phyloP scores from a whole-genome alignment of 2,113 vertebrate genomes.

The Rhegmatorhina hoffmannsi region DNA sequence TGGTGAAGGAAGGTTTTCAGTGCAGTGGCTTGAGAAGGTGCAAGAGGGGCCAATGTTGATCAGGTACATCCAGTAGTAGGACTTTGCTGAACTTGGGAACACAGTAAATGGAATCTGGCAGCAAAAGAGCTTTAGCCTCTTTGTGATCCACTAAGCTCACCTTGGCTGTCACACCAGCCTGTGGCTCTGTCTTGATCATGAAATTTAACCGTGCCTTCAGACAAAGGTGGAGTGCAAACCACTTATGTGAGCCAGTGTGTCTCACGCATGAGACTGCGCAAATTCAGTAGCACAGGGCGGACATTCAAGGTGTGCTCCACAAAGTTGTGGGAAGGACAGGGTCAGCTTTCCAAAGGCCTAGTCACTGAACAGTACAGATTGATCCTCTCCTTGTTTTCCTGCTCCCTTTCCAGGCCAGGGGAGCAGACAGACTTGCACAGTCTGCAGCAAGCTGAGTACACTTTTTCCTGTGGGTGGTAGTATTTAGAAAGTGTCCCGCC shows the following conservation, averaged over 20 bases:
- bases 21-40: not conserved
- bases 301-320: not conserved
- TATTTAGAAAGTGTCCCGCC: conserved; percentile 37
- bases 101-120: not conserved
- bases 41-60: not conserved
- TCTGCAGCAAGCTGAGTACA: not conserved
- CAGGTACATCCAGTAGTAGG: not conserved
- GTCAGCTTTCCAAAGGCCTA: not conserved
- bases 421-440: not conserved
- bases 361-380: not conserved
- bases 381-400: not conserved
- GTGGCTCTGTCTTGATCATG: not conserved
- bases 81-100: not conserved
- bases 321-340: not conserved
- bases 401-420: not conserved
- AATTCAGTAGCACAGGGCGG: not conserved
- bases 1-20: not conserved
- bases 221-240: not conserved
- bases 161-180: not conserved
- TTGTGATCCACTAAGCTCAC: not conserved
- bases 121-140: not conserved
- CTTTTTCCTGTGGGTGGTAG: conserved; percentile 50
- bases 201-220: not conserved
- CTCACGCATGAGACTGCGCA: not conserved
- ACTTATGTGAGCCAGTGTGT: rapidly evolving